Evolutionary conservation across 1,140 invertebrate species (phyloP).

Genomic region (Lordiphosa mommai): DNA sequence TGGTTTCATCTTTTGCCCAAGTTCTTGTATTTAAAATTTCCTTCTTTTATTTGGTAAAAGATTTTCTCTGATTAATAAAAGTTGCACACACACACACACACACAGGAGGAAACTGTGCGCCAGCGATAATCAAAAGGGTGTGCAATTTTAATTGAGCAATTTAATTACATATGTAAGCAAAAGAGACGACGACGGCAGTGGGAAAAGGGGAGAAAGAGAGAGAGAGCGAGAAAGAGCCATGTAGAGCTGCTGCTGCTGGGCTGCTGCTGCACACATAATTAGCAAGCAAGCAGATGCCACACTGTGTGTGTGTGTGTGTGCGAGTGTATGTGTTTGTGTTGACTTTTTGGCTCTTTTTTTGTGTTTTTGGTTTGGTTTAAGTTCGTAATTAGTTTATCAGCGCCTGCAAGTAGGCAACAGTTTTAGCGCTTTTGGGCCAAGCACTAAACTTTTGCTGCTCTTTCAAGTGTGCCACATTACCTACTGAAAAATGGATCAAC

Average conservation of each 20-base stretch:
- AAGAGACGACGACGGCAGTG: slow-evolving; percentile 26
- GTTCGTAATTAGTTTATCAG: slow-evolving; percentile 70
- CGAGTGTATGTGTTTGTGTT: slow-evolving; percentile 21
- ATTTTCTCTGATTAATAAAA: slow-evolving; percentile 69
- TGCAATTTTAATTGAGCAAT: slow-evolving; percentile 80
- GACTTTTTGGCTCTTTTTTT: slow-evolving; percentile 32
- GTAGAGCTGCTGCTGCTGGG: background rate
- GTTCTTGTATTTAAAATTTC: background rate
- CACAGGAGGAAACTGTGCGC: slow-evolving; percentile 28
- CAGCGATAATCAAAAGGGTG: slow-evolving; percentile 79
- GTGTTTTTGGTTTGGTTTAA: slow-evolving; percentile 54
- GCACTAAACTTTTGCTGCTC: too few species aligned
- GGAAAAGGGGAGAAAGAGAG: background rate
- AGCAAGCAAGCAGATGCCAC: slow-evolving; percentile 29
- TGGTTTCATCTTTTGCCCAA: slow-evolving; percentile 11
- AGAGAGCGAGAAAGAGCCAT: background rate
- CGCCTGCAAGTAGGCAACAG: slow-evolving; percentile 45
- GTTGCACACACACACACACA: slow-evolving; percentile 23
- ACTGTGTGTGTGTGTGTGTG: slow-evolving; percentile 13
- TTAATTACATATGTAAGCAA: slow-evolving; percentile 79
- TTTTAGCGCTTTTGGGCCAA: too few species aligned
- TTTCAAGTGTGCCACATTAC: too few species aligned
- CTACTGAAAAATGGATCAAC: too few species aligned
- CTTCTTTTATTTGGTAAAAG: slow-evolving; percentile 37
- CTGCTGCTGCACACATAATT: slow-evolving; percentile 42